These are phyloP conservation scores for Dryobotodes eremita DNA, from an alignment of 2,888 invertebrate genomes.

Conservation along the genomic window DNA sequence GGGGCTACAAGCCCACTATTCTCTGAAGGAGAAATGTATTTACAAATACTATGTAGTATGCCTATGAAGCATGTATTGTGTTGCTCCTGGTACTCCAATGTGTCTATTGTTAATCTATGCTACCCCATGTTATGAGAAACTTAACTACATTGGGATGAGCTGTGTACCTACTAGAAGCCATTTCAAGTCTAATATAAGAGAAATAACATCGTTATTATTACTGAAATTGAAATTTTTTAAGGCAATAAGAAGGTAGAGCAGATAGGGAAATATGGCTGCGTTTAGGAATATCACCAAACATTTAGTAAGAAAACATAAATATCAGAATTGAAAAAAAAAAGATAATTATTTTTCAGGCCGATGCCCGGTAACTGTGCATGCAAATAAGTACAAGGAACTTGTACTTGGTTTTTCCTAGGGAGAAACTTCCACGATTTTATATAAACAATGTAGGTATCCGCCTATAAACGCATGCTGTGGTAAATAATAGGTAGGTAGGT, in stretches of 20 bases:
- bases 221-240: neutral
- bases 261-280: neutral
- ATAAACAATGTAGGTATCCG: neutral
- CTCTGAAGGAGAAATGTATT: constrained; percentile 10
- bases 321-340: too few relatives aligned
- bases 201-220: neutral
- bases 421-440: neutral
- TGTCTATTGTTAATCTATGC: constrained; percentile 9
- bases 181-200: neutral
- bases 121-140: neutral
- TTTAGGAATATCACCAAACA: neutral
- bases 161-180: neutral
- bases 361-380: neutral
- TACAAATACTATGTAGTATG: neutral
- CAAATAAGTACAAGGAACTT: neutral
- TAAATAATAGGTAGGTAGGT: neutral
- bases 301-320: neutral
- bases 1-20: neutral
- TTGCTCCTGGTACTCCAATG: neutral
- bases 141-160: neutral
- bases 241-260: neutral
- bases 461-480: neutral
- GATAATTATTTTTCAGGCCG: neutral
- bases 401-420: neutral
- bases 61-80: neutral